Conservation (phyloP, 2,113 vertebrate species). For the Anas platyrhynchos region DNA sequence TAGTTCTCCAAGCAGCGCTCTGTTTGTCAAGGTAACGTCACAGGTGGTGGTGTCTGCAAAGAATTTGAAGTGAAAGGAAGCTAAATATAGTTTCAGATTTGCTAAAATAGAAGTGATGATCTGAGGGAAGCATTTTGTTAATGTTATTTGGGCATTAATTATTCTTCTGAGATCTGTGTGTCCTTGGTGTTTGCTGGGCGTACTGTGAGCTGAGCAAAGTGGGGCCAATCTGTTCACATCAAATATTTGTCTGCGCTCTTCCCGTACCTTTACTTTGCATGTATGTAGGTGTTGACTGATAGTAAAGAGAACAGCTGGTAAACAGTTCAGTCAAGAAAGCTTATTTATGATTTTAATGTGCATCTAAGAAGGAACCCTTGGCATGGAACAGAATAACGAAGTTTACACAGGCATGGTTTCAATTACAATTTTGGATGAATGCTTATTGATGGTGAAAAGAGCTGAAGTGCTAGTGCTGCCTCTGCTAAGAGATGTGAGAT, state of each 20-base stretch:
- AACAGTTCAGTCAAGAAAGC: slow-evolving; percentile 24
- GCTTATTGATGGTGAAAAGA: background rate
- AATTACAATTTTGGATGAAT: slow-evolving; percentile 9
- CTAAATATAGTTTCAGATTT: background rate
- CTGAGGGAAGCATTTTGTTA: background rate
- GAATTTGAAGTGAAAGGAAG: background rate
- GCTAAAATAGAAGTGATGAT: background rate
- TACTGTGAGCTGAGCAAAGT: slow-evolving; percentile 36
- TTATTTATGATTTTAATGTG: slow-evolving; percentile 25
- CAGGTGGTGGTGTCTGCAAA: background rate
- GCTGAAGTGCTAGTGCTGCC: background rate
- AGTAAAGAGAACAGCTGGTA: slow-evolving; percentile 22
- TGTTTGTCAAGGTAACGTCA: background rate
- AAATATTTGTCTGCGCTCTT: slow-evolving; percentile 54
- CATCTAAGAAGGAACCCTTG: background rate
- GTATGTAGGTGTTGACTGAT: slow-evolving; percentile 39
- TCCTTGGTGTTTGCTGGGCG: slow-evolving; percentile 4
- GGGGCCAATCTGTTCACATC: slow-evolving; percentile 7
- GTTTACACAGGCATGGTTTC: slow-evolving; percentile 13
- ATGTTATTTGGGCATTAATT: slow-evolving; percentile 11
- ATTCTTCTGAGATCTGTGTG: background rate
- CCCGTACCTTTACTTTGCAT: background rate
- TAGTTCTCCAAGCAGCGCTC: background rate
- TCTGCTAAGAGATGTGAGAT: background rate
- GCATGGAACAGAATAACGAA: background rate